These are phyloP conservation scores for Sebastiscus albofasciatus DNA, from an alignment of 2,797 vertebrate genomes.

Conservation along the genomic window DNA sequence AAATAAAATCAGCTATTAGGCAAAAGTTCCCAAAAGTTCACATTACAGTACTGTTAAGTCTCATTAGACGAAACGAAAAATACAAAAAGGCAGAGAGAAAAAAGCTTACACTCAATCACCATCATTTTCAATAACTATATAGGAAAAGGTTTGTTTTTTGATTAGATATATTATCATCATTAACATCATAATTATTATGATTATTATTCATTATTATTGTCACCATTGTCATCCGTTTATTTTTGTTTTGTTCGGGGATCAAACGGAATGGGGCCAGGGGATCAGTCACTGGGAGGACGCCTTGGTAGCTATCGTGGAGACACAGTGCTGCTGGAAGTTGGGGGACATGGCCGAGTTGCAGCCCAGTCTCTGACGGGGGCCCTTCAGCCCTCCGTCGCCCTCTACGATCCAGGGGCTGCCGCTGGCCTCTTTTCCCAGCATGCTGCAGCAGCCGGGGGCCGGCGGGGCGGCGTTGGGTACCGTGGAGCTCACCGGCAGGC, in stretches of 20 bases:
- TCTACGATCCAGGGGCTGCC: conserved; percentile 90
- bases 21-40: conserved; percentile 79
- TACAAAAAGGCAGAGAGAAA: conserved; percentile 75
- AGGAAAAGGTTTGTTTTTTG: conserved; percentile 78
- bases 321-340: conserved; percentile 99
- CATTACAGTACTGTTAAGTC: conserved; percentile 85
- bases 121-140: conserved; percentile 80
- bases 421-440: conserved; percentile 86
- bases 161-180: conserved; percentile 84
- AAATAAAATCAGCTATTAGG: conserved; percentile 74
- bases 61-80: conserved; percentile 76
- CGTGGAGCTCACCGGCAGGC: conserved; percentile 64
- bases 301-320: conserved; percentile 95
- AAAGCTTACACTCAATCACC: conserved; percentile 81
- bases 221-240: conserved; percentile 65
- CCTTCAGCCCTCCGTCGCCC: conserved; percentile 85
- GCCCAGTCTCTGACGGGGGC: conserved; percentile 94
- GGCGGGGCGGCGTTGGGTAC: conserved; percentile 74
- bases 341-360: conserved; percentile 93
- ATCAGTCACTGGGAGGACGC: conserved; percentile 95
- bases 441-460: conserved; percentile 81
- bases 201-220: conserved; percentile 80
- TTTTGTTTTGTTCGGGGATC: conserved; percentile 63
- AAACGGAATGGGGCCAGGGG: conserved; percentile 28
- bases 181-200: conserved; percentile 81